Conservation (phyloP, 2,888 invertebrate species). For the Nephrotoma guestfalica region DNA sequence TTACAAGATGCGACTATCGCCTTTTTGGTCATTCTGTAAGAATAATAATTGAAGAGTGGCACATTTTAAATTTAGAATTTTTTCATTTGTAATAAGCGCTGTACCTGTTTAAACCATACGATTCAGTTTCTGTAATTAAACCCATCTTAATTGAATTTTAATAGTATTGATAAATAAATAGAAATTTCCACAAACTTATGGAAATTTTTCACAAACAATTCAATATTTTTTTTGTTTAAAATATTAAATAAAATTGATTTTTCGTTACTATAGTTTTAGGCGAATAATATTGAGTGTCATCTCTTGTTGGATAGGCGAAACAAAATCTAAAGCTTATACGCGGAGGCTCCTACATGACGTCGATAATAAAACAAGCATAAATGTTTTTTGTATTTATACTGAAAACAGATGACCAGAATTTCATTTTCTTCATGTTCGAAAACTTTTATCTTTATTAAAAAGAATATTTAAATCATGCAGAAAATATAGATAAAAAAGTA, state of each 20-base stretch:
- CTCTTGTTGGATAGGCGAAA: background rate
- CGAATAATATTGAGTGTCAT: background rate
- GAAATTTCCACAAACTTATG: background rate
- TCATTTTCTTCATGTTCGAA: too few species aligned
- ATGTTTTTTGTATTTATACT: too few species aligned
- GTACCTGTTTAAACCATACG: background rate
- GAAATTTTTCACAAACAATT: background rate
- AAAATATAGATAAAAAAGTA: too few species aligned
- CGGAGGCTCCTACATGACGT: too few species aligned
- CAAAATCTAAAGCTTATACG: background rate
- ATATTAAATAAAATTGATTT: background rate
- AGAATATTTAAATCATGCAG: too few species aligned
- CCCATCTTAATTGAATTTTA: background rate
- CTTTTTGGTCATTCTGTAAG: conserved; percentile 60
- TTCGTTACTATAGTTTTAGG: background rate
- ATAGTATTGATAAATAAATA: background rate
- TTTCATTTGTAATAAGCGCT: background rate
- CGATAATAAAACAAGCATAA: too few species aligned
- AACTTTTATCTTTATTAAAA: too few species aligned
- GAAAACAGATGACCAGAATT: too few species aligned
- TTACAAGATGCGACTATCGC: conserved; percentile 69
- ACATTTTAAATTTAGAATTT: background rate
- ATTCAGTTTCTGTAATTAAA: background rate
- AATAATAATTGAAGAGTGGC: background rate
- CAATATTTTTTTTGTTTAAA: background rate